Percentiles rank a stretch among this genome's conserved stretches.
phyloP scores from a whole-genome alignment of 2,113 vertebrate genomes.

The Eubucco bourcierii region DNA sequence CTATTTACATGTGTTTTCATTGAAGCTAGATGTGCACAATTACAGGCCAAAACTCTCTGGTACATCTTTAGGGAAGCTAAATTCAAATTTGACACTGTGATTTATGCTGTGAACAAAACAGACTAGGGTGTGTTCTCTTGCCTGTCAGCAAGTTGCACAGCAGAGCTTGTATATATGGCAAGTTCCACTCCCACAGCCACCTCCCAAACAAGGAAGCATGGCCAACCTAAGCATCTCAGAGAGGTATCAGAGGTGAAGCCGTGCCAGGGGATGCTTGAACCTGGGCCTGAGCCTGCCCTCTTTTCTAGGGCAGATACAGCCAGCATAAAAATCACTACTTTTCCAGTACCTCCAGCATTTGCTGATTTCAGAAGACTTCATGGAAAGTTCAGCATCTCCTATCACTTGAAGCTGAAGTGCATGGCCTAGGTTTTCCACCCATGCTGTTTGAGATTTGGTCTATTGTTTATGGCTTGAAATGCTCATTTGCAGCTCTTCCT shows the following conservation, averaged over 20 bases:
- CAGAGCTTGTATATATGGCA: background rate
- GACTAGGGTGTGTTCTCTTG: background rate
- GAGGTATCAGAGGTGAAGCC: background rate
- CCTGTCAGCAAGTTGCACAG: background rate
- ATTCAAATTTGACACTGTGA: background rate
- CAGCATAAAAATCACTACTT: background rate
- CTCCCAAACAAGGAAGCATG: background rate
- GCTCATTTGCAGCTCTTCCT: background rate
- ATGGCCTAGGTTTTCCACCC: background rate
- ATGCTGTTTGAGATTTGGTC: background rate
- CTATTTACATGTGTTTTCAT: background rate
- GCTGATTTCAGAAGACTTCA: background rate
- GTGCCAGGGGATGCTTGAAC: background rate
- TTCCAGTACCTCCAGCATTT: background rate
- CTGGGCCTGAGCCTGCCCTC: background rate
- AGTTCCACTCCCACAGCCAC: background rate
- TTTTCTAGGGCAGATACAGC: background rate
- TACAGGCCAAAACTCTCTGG: background rate
- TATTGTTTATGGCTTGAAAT: background rate
- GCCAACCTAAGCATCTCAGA: background rate
- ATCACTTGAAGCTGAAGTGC: background rate
- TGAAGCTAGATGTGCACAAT: background rate
- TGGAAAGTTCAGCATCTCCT: background rate
- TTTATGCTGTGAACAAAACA: background rate
- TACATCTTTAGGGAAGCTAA: background rate